Percentiles rank a stretch among this genome's conserved stretches.
These are phyloP conservation scores for Heliconius himera DNA, from an alignment of 1,140 invertebrate genomes.

Conservation along the genomic window DNA sequence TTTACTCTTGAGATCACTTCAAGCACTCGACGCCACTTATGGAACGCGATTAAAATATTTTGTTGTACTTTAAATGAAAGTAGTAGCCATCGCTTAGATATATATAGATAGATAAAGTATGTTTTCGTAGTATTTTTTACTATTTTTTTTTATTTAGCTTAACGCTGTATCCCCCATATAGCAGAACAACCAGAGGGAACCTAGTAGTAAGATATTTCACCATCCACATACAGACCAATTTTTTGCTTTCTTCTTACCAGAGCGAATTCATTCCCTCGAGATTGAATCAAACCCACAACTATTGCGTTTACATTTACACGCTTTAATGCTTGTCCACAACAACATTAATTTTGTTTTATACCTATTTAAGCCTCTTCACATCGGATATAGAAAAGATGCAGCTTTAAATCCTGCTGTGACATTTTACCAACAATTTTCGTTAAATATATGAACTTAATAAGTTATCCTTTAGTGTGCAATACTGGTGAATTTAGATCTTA, in stretches of 20 bases:
- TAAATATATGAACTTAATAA: no score
- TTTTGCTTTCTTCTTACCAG: not conserved
- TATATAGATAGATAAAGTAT: not conserved
- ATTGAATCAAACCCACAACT: no score
- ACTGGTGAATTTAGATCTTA: no score
- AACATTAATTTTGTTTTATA: no score
- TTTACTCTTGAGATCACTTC: constrained; percentile 10
- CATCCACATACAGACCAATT: not conserved
- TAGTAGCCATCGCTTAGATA: not conserved
- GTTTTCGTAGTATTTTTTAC: not conserved
- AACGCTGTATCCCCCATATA: not conserved
- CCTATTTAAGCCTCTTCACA: no score
- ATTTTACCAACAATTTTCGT: no score
- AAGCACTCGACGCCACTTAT: not conserved
- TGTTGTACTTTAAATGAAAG: constrained; percentile 8
- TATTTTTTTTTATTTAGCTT: not conserved
- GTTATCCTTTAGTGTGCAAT: no score
- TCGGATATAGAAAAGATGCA: no score
- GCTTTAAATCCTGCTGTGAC: no score
- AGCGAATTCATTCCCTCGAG: no score
- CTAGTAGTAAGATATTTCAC: not conserved
- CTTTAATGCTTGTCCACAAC: no score
- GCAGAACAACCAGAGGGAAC: not conserved
- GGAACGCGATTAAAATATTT: not conserved
- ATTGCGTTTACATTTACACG: no score